phyloP scores from a whole-genome alignment of 2,113 vertebrate genomes.

The Mirounga angustirostris region DNA sequence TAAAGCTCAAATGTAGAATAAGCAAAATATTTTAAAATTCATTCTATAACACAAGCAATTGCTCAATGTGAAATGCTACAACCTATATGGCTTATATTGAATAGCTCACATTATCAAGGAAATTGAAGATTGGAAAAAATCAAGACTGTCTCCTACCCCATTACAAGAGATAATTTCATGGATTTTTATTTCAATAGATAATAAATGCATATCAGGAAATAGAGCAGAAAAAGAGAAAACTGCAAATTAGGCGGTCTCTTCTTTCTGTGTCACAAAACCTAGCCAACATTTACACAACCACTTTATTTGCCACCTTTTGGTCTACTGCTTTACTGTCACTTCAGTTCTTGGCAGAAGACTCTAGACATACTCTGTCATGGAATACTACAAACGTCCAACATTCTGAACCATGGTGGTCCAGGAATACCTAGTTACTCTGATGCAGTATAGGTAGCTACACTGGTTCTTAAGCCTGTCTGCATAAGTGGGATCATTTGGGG shows the following conservation, averaged over 20 bases:
- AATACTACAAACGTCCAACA: neutral
- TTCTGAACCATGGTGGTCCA: constrained; percentile 16
- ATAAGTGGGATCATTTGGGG: neutral
- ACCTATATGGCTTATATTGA: constrained; percentile 30
- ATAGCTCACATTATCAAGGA: constrained; percentile 57
- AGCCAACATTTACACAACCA: constrained; percentile 47
- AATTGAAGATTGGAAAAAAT: constrained; percentile 33
- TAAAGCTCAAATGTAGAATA: constrained; percentile 66
- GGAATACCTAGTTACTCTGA: neutral
- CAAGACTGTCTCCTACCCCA: constrained; percentile 20
- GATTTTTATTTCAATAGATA: constrained; percentile 55
- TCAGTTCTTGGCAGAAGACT: constrained; percentile 28
- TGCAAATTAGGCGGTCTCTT: constrained; percentile 15
- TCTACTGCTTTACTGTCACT: constrained; percentile 29
- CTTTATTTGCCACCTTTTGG: constrained; percentile 11
- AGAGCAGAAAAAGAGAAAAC: constrained; percentile 39
- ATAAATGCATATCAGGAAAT: constrained; percentile 46
- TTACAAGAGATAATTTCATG: neutral
- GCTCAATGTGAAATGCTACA: constrained; percentile 35
- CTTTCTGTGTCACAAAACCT: constrained; percentile 9
- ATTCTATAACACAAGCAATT: constrained; percentile 52
- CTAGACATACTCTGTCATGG: constrained; percentile 7
- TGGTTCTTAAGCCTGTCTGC: constrained; percentile 8
- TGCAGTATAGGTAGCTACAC: neutral
- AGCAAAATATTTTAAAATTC: constrained; percentile 61